Conservation (phyloP, 2,113 vertebrate species). For the Solea solea region DNA sequence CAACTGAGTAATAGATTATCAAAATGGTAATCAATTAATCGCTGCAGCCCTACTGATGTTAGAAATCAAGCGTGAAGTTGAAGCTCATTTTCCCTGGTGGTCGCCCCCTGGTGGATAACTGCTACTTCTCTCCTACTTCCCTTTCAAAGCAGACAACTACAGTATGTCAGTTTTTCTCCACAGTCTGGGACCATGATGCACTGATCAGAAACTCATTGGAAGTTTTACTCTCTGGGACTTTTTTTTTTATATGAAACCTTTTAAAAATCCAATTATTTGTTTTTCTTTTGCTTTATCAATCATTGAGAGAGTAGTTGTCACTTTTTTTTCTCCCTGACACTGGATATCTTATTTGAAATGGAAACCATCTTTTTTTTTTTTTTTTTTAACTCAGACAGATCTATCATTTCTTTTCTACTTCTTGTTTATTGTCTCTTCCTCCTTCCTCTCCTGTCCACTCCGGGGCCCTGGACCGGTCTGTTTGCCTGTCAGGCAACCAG, state of each 20-base stretch:
- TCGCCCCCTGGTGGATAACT: too few relatives aligned
- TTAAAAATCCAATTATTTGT: conserved; percentile 52
- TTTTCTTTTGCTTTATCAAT: conserved; percentile 49
- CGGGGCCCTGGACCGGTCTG: conserved; percentile 34
- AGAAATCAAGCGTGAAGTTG: too few relatives aligned
- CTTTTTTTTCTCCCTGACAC: conserved; percentile 19
- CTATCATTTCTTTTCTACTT: conserved; percentile 22
- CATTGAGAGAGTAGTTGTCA: conserved; percentile 48
- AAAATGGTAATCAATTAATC: too few relatives aligned
- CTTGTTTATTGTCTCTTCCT: conserved; percentile 35
- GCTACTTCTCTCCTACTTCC: too few relatives aligned
- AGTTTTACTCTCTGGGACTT: background rate
- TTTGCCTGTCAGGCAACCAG: conserved; percentile 50
- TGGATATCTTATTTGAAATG: conserved; percentile 54
- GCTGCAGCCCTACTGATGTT: too few relatives aligned
- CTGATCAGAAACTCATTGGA: background rate
- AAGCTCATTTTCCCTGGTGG: too few relatives aligned
- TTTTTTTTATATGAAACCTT: conserved; percentile 30
- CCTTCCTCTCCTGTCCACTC: conserved; percentile 34
- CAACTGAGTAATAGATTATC: too few relatives aligned
- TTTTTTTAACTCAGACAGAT: conserved; percentile 12
- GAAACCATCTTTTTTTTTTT: conserved; percentile 38
- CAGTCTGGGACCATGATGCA: background rate
- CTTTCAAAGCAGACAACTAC: too few relatives aligned
- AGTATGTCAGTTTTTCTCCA: background rate